Evolutionary conservation across 92 coral and sea anemone species (phyloP), one percentile per base, ranked within the genome.

Genomic region (Phymanthus crucifer): DNA sequence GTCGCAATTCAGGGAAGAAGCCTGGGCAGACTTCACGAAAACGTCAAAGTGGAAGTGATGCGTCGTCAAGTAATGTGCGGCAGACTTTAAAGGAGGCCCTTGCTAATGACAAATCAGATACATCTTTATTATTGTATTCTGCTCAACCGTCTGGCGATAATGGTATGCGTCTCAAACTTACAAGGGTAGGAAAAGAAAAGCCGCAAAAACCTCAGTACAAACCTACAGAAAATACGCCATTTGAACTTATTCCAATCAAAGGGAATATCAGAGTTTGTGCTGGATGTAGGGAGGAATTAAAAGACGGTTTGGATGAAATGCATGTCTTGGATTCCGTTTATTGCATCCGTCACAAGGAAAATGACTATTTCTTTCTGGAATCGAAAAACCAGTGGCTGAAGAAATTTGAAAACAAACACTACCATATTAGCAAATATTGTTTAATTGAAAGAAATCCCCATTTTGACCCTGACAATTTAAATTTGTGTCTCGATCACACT

Each of bases 261-360:
- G 81, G 80, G 31, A 76, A 76, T 61, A 76, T 76, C 29, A 64
- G 81, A 33, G 81, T 76, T 54, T 76, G 81, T 76, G 81, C 76
- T 18, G 81, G 81, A 21, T 76, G 81, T 32, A 76, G 81, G 34
- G 52, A 40, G 71, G 81, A 76, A 12, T n/a, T 58, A 19, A 73
- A 73, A 36, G 24, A 43, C 24, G 77, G 77, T 43, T 36, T 36
- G 36, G 45, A 43, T 17, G 77, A 73, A 43, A 21, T n/a, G 32
- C 24, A 73, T 73, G 77, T 23, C 45, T 23, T 72, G n/a, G 76
- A 72, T 46, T 37, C 31, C 26, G 31, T 14, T 19, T 27, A 16
- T 18, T 72, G 76, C 76, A 72, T 72, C 19, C 48, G 56, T 45
- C 76, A 72, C 31, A 72, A 72, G 31, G 76, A 72, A 27, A 45